Evolutionary conservation across 2,797 vertebrate genomes (phyloP), one percentile per base, ranked within the genome.

Genomic region (Enteromius mattozi): DNA sequence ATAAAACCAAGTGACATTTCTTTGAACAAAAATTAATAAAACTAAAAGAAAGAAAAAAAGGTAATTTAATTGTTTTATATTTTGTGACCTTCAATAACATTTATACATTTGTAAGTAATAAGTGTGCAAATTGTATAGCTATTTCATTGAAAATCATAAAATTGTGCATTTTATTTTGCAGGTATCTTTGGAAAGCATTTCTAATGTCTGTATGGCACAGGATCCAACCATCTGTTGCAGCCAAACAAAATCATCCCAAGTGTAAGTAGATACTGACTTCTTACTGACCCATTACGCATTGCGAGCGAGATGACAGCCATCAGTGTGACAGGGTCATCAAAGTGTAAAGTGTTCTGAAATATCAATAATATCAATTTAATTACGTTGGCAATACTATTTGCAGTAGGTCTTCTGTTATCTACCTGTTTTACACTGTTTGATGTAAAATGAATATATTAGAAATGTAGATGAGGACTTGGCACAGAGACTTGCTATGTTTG

Each of bases 201-300:
- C 78, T 47, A 59, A 30, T 59, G 59, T 33, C 51, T 24, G 45
- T 61, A 12, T 6, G 54, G 59, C 85, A 77, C 49, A 70, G 4
- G 76, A 86, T 63, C 54, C 56, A 69, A 72, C 71, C 88, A 87
- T 51, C 85, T 84, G 86, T 75, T 72, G 61, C 4, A 65, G 80
- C 80, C 63, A 33, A 21, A 83, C 65, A n/a, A 82, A 83, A 65
- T 72, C 88, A 76, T 68, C 72, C 54, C 80, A 85, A 59, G 59
- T 86, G 90, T 89, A 90, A 89, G 90, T 86, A 68, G 84, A 84
- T 80, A 86, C 78, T 19, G 79, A 81, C 45, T 79, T 72, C 80
- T 79, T 21, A 85, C 70, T 74, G 51, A 78, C 78, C 76, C 69
- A 86, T 86, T 59, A 72, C 30, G 78, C 74, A 74, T 77, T 86